Conservation (phyloP, 2,113 vertebrate species). For the Callithrix jacchus region DNA sequence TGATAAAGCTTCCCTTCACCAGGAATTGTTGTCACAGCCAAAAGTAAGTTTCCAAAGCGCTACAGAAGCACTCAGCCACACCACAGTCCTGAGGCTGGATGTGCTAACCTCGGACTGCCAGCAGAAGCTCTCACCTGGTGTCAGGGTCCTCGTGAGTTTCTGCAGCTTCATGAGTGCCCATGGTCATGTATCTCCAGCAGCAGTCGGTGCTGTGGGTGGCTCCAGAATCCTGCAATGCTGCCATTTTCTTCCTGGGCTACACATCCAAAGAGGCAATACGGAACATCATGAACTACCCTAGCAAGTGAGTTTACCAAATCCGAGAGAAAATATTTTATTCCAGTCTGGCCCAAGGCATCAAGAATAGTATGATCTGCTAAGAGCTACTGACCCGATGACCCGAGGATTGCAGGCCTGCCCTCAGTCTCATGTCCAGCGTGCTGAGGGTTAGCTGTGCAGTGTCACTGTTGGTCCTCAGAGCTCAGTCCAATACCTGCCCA, state of each 20-base stretch:
- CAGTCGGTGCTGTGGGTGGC: background rate
- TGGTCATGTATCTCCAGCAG: background rate
- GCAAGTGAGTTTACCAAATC: background rate
- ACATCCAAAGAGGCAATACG: background rate
- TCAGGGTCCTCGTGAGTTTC: background rate
- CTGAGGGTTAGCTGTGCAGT: background rate
- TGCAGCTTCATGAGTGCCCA: background rate
- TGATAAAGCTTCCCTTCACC: background rate
- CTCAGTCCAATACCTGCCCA: background rate
- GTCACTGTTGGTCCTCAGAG: accelerated
- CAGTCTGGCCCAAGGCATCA: background rate
- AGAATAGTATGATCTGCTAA: background rate
- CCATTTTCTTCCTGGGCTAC: accelerated
- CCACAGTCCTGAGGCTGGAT: background rate
- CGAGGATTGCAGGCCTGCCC: background rate
- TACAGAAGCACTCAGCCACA: background rate
- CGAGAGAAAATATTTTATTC: background rate
- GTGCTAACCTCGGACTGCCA: no score
- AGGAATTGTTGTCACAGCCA: accelerated
- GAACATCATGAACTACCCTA: background rate
- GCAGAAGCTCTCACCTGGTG: background rate
- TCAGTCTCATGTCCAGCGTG: accelerated
- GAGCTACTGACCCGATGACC: accelerated
- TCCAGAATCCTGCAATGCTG: accelerated
- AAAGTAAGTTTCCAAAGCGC: background rate